Percentiles rank a stretch among this genome's conserved stretches.
Evolutionary conservation across 2,797 vertebrate species (phyloP).

Genomic region (Picus viridis): DNA sequence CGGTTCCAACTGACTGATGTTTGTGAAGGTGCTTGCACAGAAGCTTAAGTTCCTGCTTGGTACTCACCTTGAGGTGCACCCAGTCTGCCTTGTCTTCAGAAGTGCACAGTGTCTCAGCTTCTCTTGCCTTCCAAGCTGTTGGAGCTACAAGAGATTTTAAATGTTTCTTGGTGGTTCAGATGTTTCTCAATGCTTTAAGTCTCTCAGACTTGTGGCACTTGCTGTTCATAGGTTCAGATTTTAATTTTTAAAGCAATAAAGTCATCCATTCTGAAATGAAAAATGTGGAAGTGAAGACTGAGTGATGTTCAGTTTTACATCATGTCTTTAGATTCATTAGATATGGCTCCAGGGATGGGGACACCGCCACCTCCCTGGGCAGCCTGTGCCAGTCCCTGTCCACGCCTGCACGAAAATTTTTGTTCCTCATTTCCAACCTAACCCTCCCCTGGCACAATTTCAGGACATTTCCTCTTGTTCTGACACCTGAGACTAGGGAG

Average conservation of each 20-base stretch:
- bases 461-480: no score
- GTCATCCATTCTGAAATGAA: neutral
- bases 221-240: no score
- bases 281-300: neutral
- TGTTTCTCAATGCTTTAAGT: neutral
- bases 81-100: neutral
- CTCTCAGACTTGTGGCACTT: neutral
- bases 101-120: neutral
- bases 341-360: no score
- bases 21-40: neutral
- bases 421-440: no score
- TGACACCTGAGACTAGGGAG: no score
- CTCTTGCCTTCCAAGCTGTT: neutral
- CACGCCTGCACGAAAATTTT: no score
- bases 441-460: no score
- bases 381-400: no score
- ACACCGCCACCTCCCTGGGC: no score
- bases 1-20: neutral
- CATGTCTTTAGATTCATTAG: neutral
- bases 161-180: neutral
- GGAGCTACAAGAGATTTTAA: neutral
- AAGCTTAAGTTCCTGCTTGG: neutral
- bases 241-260: no score
- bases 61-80: neutral
- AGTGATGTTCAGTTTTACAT: neutral